Evolutionary conservation across 35 echinoderm and acorn worm species (phyloP), one percentile per base, ranked within the genome.

Genomic region (Eucidaris tribuloides): DNA sequence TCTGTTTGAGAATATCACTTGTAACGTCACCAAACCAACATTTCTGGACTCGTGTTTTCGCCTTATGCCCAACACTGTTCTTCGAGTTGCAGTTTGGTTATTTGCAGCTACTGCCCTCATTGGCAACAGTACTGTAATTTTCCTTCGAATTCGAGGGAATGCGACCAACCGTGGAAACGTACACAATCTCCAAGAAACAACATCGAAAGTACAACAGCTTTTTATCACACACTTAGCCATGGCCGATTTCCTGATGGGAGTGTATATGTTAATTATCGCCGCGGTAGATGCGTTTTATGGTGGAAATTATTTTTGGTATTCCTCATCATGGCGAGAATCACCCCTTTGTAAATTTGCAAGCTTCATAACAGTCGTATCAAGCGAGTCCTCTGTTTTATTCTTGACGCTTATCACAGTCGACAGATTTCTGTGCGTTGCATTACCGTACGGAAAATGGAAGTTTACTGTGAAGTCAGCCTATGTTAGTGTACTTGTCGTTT

Each of bases 111-210:
- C 54, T 22, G 92, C 92, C 25, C 61, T 94, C 19, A 82, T 80
- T 9, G 92, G 92, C 19, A 94, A 94, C 41, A 20, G 74, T 19
- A 62, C 81, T 19, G 92, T 94, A 11, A 71, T 94, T 17, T 61
- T 85, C 1, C 77, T 66, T 80, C 70, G 92, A 6, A 34, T 50
- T 44, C 71, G 57, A 1, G 71, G 65, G 29, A 72, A 84, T 5
- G 57, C 78, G n/a, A n/a, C n/a, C n/a, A n/a, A n/a, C n/a, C n/a
- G n/a, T n/a, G n/a, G n/a, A n/a, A n/a, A n/a, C n/a, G n/a, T n/a
- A n/a, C n/a, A n/a, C n/a, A n/a, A n/a, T n/a, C 22, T 44, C 3
- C 52, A 81, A 36, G 45, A n/a, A 48, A 77, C n/a, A 29, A 72
- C 52, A 32, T 35, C 49, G 14, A 79, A 63, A 14, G 74, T 89